These are phyloP conservation scores for Eupleurogrammus muticus DNA, from an alignment of 2,797 vertebrate genomes.

Conservation along the genomic window DNA sequence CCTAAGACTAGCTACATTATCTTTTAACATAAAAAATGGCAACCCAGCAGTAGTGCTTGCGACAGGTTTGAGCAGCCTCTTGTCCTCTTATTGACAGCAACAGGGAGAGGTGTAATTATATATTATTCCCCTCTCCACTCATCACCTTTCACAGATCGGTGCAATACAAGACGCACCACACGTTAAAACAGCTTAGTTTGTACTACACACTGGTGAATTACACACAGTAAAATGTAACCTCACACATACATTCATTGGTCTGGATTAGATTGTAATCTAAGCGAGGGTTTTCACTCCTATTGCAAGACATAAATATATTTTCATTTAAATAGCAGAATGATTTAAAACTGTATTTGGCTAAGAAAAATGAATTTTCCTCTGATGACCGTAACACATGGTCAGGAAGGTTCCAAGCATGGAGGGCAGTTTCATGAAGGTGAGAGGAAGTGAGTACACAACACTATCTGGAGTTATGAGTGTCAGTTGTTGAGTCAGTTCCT, in stretches of 20 bases:
- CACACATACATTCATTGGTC: background rate
- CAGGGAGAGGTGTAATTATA: background rate
- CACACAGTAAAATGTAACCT: background rate
- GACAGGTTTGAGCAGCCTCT: background rate
- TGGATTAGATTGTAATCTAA: background rate
- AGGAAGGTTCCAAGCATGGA: background rate
- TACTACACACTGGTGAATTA: background rate
- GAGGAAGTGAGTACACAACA: conserved; percentile 35
- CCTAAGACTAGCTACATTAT: background rate
- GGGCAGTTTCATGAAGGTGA: conserved; percentile 20
- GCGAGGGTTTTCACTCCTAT: background rate
- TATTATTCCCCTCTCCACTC: background rate
- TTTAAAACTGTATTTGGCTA: background rate
- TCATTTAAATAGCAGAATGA: conserved; percentile 18
- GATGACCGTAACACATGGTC: too few relatives aligned
- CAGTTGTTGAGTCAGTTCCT: background rate
- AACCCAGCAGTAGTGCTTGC: background rate
- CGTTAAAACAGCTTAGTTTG: background rate
- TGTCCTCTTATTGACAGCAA: background rate
- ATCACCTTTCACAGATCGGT: background rate
- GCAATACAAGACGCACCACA: too few relatives aligned
- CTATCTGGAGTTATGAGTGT: background rate
- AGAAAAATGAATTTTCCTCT: background rate
- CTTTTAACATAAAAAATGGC: background rate
- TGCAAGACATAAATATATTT: conserved; percentile 3